Base-by-base conservation (phyloP, 2,797 vertebrate species). In the Acanthurus leucopareius region DNA sequence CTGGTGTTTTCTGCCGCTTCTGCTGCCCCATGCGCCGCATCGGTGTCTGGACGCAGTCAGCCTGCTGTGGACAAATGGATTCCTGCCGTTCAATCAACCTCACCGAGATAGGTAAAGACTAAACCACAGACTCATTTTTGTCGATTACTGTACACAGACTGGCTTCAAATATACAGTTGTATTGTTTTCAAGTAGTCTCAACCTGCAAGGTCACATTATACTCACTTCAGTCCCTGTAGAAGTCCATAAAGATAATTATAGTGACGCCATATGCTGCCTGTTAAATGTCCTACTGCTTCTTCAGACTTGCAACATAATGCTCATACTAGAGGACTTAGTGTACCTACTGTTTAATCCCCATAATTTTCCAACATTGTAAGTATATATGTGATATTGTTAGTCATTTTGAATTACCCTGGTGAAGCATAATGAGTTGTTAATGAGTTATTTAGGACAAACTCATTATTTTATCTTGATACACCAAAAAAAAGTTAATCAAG, bases 91-190 rank as follows among this genome's bases (percentile, higher is more conserved):
- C 69, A 82, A 20, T 52, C 73, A n/a, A 52, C 49, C 63, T 11
- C 69, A 22, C 51, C 45, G 17, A 66, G 45, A 73, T 1, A 87
- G 86, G 86, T 88, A 80, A 72, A 51, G 42, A 52, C 14, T 4
- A 42, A 57, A 45, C 14, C 53, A n/a, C 6, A 35, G 3, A 22
- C 38, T 54, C 15, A 19, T 38, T 28, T 20, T 7, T 19, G 47
- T 35, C 7, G 16, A 32, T 25, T 5, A 51, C 5, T 71, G 32
- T 0, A 6, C 47, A 44, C 7, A 35, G 28, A 59, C 9, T 22
- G 13, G 19, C 40, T 8, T 2, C 45, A 11, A 19, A 17, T 48
- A 1, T 32, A 0, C 10, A 15, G 19, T 16, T n/a, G 3, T 5
- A 44, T 7, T 71, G 28, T 19, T 2, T 2, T 3, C 25, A 25